Evolutionary conservation across 2,888 invertebrate genomes (phyloP), one percentile per base, ranked within the genome.

Genomic region (Patella caerulea): DNA sequence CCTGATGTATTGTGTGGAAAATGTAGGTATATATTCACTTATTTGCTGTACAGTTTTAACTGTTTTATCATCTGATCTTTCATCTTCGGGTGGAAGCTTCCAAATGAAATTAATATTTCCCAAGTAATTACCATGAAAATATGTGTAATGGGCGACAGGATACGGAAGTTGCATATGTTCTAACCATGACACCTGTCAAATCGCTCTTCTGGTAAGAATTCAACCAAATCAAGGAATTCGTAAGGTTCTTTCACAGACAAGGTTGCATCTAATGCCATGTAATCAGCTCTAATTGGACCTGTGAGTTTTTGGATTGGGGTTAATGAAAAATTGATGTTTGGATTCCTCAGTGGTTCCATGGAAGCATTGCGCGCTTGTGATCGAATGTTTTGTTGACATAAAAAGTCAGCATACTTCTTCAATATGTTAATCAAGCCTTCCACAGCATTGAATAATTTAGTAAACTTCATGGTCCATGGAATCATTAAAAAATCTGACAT

Each of bases 41-140:
- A 74, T 34, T 56, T 17, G 34, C 76, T 24, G 69, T 34, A 74
- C 69, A 45, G 74, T 34, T 19, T 65, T 69, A 3, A 74, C 34
- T 17, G 74, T 74, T 24, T 59, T 74, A 29, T 74, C 74, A 45
- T 74, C 69, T 34, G 69, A 45, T 17, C 69, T 29, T 11, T 74
- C 74, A 74, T 17, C 34, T 24, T 34, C 69, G 19, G 17, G 29
- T 65, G 74, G 74, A 19, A 74, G 17, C 11, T 56, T 54, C 74
- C 74, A 74, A 45, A 65, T 52, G 52, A 74, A 74, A 65, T 74
- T 19, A 34, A 53, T 69, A 74, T 59, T 65, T 3, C 74, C 74
- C 3, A 74, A 52, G 65, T 74, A 74, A 69, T 74, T 74, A 24
- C 74, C 74, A 54, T 74, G 69, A 65, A n/a, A 65, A 56, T 74